These are phyloP conservation scores for Charina bottae DNA, from an alignment of 2,113 vertebrate species.

Conservation along the genomic window DNA sequence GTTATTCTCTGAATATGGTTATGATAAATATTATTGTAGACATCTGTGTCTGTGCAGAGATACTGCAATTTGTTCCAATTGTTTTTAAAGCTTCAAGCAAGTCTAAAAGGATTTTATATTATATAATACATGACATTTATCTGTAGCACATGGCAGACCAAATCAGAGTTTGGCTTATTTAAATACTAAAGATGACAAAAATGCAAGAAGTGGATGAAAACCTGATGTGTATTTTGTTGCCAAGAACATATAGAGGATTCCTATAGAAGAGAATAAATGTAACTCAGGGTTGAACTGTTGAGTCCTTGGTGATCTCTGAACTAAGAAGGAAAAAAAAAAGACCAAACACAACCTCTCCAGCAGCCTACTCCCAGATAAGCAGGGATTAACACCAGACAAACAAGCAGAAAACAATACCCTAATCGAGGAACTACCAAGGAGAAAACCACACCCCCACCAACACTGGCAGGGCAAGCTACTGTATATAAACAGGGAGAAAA, in stretches of 20 bases:
- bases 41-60: neutral
- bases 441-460: neutral
- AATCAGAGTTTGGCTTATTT: neutral
- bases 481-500: neutral
- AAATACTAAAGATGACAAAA: neutral
- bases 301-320: neutral
- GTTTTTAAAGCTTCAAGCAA: neutral
- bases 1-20: neutral
- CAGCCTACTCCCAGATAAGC: neutral
- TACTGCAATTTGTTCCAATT: neutral
- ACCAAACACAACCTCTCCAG: neutral
- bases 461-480: neutral
- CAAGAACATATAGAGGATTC: neutral
- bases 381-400: neutral
- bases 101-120: neutral
- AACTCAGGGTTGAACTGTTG: neutral
- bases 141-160: neutral
- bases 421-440: neutral
- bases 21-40: neutral
- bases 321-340: neutral
- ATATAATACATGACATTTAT: neutral
- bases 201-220: neutral
- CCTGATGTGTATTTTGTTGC: neutral
- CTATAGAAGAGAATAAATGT: neutral
- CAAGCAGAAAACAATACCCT: neutral